Evolutionary conservation across 2,113 vertebrate species (phyloP), one percentile per base, ranked within the genome.

Genomic region (Alouatta palliata): DNA sequence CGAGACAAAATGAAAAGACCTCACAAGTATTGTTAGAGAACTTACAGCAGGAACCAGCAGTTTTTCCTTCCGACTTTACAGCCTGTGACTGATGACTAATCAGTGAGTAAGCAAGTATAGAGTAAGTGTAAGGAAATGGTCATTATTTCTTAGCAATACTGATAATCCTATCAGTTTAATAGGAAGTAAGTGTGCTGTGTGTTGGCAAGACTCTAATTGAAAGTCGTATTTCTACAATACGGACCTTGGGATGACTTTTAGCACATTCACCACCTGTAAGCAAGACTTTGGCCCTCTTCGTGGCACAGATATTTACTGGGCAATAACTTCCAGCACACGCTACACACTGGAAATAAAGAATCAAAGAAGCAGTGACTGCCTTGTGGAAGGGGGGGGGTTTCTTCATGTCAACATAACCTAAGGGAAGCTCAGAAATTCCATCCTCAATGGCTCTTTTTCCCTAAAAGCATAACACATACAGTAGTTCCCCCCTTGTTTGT

Each of bases 201-300:
- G n/a, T 91, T 73, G 93, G n/a, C 83, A 61, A 21, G 86, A 54
- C 12, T 86, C 37, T 88, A 32, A 91, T 21, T 73, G 40, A 52
- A 84, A 92, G 61, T 21, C 23, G 5, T 32, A 17, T 61, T 91
- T 77, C 81, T 73, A 32, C 61, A 43, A 0, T 16, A 11, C 8
- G 32, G 76, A 80, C 64, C 30, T 93, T 82, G 64, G 77, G 64
- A 52, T 95, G 80, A 12, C 30, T 71, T 75, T 49, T 37, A 94
- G 35, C 49, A 30, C 27, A 9, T 75, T 94, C 21, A 19, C n/a
- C 71, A 43, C 79, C 85, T 37, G 30, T 16, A 75, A 90, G 54
- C 35, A 88, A 91, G 86, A 71, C 89, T 89, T 87, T 88, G 82
- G 40, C 43, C 45, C 37, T 85, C 89, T 76, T 93, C 45, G 30